These are phyloP conservation scores for Polyergus mexicanus DNA, from an alignment of 1,140 invertebrate genomes.

Conservation along the genomic window DNA sequence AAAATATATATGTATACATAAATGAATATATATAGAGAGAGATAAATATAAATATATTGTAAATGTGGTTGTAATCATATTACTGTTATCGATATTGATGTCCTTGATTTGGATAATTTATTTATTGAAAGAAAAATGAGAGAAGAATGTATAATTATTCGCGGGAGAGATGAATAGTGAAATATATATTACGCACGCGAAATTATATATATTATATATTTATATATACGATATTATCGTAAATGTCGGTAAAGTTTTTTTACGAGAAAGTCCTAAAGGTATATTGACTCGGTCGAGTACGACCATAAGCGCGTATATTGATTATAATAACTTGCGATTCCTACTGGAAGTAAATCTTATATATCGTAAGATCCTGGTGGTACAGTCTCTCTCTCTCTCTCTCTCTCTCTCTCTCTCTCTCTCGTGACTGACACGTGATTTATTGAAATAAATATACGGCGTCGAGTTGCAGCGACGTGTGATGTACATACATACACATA, in stretches of 20 bases:
- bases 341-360: slow-evolving; percentile 67
- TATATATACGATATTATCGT: slow-evolving; percentile 73
- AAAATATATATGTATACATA: slow-evolving; percentile 75
- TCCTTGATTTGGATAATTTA: slow-evolving; percentile 83
- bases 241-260: slow-evolving; percentile 58
- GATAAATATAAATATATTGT: slow-evolving; percentile 77
- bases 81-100: slow-evolving; percentile 78
- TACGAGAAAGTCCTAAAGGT: slow-evolving; percentile 71
- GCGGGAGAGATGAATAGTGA: slow-evolving; percentile 70
- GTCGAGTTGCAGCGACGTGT: slow-evolving; percentile 51
- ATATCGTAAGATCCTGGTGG: slow-evolving; percentile 64
- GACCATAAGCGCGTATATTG: slow-evolving; percentile 71
- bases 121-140: slow-evolving; percentile 81
- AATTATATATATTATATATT: slow-evolving; percentile 76
- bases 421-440: slow-evolving; percentile 58
- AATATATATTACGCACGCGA: slow-evolving; percentile 79
- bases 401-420: background rate
- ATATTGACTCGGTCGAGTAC: slow-evolving; percentile 52
- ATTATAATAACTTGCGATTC: slow-evolving; percentile 66
- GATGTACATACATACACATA: slow-evolving; percentile 45
- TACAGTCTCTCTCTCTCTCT: slow-evolving; percentile 2
- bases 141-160: slow-evolving; percentile 79
- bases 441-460: slow-evolving; percentile 66
- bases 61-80: slow-evolving; percentile 80
- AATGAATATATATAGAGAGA: slow-evolving; percentile 75